Base-by-base conservation (phyloP, 2,888 invertebrate genomes). In the Anticlea derivata region DNA sequence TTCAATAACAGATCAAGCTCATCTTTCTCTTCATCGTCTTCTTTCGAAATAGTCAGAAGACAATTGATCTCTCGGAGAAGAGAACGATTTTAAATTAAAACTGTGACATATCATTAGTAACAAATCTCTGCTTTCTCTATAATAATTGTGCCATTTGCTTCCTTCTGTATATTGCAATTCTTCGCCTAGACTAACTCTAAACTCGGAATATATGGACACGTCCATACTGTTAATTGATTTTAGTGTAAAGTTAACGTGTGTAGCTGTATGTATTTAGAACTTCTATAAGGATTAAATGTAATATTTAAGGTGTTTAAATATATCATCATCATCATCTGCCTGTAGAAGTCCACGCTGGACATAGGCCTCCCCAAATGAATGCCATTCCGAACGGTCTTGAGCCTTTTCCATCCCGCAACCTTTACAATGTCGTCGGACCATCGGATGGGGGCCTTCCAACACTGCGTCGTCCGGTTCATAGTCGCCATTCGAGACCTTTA, bases 91-190 rank as follows among this genome's bases (percentile, higher is more conserved):
- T n/a, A n/a, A n/a, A n/a, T n/a, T n/a, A n/a, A n/a, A n/a, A n/a
- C n/a, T n/a, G n/a, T n/a, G n/a, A n/a, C n/a, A n/a, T 29, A 20
- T 10, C 8, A 10, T 24, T 29, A 7, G 30, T 40, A 22, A 30
- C 10, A 30, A 29, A 30, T 40, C n/a, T 31, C 41, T 31, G 31
- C 44, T 61, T 58, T 61, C 65, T 68, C 59, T 65, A 8, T 46
- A 44, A 48, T 51, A 62, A 63, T 80, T 86, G 88, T 89, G 88
- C 89, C 89, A 89, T 89, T 85, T 78, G 81, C 82, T 88, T 82
- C 63, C 65, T 69, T 82, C 75, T 88, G 84, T 86, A 86, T 73
- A 86, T 83, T 83, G 78, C 80, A 75, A 39, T 23, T 70, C 65
- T 75, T 73, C 60, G 68, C 66, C 65, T 71, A 76, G 67, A 66